Evolutionary conservation across 2,113 vertebrate species (phyloP).

Genomic region (Sus scrofa): T2T-Sscrofa CM000813.6:114088001-114088500

Average conservation of each 20-base stretch:
- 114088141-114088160: not conserved
- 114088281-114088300: not conserved
- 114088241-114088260: not conserved
- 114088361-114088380: not conserved
- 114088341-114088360: not conserved
- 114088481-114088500: not conserved
- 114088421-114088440: not conserved
- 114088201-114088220: not conserved
- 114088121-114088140: not conserved
- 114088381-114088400: not conserved
- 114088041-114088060: not conserved
- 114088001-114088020: not conserved
- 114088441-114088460: not conserved
- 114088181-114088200: not conserved
- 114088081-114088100: not conserved
- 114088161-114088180: not conserved
- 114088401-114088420: not conserved
- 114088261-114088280: not conserved
- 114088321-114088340: not conserved
- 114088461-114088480: not conserved
- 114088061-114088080: not conserved
- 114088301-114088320: slow-evolving; percentile 34
- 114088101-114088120: not conserved
- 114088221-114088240: not conserved
- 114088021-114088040: not conserved